phyloP scores from a whole-genome alignment of 2,888 invertebrate species.

The Coremacera marginata region DNA sequence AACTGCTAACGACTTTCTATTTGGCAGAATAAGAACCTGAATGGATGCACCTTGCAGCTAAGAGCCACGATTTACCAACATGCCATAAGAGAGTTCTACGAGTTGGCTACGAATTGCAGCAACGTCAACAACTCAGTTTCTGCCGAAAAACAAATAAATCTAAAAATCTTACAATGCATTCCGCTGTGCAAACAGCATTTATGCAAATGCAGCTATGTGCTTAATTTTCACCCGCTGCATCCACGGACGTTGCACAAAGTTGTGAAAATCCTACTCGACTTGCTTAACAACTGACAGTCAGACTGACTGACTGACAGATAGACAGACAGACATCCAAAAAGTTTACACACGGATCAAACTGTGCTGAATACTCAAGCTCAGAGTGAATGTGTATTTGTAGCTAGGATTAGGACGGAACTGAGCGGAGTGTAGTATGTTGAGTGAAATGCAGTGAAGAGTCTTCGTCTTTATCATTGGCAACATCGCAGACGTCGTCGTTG shows the following conservation, averaged over 20 bases:
- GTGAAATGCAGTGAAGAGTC: constrained; percentile 1
- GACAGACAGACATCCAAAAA: constrained; percentile 24
- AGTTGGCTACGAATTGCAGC: not conserved
- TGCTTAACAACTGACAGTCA: not conserved
- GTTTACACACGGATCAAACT: constrained; percentile 22
- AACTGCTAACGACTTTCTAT: not conserved
- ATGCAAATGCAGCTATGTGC: constrained; percentile 32
- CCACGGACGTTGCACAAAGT: not conserved
- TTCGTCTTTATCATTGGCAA: constrained; percentile 27
- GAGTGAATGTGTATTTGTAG: constrained; percentile 27
- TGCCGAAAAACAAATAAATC: constrained; percentile 24
- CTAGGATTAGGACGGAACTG: not conserved
- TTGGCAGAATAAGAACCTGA: not conserved
- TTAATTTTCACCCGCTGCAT: constrained; percentile 22
- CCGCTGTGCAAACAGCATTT: constrained; percentile 36
- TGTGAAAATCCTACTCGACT: not conserved
- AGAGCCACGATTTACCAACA: not conserved
- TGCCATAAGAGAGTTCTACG: not conserved
- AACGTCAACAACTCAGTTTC: not conserved
- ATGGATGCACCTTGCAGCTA: not conserved
- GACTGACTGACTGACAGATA: constrained; percentile 18
- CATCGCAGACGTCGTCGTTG: constrained; percentile 8
- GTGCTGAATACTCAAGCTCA: not conserved
- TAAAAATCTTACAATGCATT: constrained; percentile 30
- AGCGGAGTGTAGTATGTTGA: not conserved